phyloP scores from a whole-genome alignment of 2,113 vertebrate species.

The Balaenoptera acutorostrata region DNA sequence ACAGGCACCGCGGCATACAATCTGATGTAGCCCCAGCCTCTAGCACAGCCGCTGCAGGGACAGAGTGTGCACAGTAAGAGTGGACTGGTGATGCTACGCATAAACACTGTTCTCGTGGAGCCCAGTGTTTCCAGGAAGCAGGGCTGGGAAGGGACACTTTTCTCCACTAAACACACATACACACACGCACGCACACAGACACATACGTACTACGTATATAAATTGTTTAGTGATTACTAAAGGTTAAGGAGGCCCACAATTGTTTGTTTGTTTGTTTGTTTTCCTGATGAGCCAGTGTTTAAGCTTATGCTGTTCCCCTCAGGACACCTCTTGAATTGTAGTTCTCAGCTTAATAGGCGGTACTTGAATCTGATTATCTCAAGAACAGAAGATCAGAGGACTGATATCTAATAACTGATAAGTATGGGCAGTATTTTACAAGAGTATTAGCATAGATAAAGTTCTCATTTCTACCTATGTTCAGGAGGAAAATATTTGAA shows the following conservation, averaged over 20 bases:
- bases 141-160: neutral
- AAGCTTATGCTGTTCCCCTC: slow-evolving; percentile 17
- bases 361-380: slow-evolving; percentile 63
- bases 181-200: neutral
- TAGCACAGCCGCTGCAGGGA: neutral
- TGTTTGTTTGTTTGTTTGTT: neutral
- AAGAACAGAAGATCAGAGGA: slow-evolving; percentile 63
- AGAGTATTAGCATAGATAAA: neutral
- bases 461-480: neutral
- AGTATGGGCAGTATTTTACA: slow-evolving; percentile 11
- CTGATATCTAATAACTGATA: slow-evolving; percentile 32
- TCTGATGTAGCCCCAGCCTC: neutral
- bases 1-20: neutral
- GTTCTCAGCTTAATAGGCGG: slow-evolving; percentile 48
- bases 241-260: neutral
- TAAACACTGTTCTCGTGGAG: neutral
- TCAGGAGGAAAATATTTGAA: slow-evolving; percentile 40
- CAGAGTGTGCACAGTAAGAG: neutral
- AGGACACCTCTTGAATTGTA: neutral
- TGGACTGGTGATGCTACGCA: neutral
- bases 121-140: neutral
- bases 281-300: neutral
- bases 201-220: neutral
- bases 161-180: neutral
- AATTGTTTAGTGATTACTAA: neutral